These are phyloP conservation scores for Micropoecilia bifurca DNA, from an alignment of 2,797 vertebrate genomes.

Conservation along the genomic window DNA sequence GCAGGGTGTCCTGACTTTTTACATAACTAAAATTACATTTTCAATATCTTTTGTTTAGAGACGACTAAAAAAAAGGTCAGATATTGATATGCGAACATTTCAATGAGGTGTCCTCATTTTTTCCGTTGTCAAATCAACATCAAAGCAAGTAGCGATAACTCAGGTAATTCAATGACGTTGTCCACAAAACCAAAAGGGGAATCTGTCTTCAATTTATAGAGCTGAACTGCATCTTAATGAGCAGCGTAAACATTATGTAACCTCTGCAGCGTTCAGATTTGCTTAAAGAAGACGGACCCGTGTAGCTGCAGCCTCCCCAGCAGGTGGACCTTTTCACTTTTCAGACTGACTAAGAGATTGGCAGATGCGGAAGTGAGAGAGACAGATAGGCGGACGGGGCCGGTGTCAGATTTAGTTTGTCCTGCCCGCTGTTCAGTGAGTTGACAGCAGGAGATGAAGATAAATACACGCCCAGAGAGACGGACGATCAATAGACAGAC, in stretches of 20 bases:
- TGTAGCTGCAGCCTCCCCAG: conserved; percentile 25
- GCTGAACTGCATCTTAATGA: conserved; percentile 27
- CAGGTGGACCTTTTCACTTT: conserved; percentile 40
- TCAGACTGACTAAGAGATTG: conserved; percentile 20
- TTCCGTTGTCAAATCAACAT: background rate
- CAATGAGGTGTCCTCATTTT: background rate
- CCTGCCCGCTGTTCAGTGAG: conserved; percentile 15
- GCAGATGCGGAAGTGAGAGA: conserved; percentile 10
- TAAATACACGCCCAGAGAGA: conserved; percentile 29
- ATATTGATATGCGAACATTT: background rate
- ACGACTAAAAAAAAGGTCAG: background rate
- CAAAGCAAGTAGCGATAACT: background rate
- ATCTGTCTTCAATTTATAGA: background rate
- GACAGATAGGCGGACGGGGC: conserved; percentile 16
- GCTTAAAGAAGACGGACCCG: conserved; percentile 24
- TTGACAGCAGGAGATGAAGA: conserved; percentile 32
- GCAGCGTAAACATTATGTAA: conserved; percentile 24
- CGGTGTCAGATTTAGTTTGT: conserved; percentile 38
- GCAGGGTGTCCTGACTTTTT: background rate
- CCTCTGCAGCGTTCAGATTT: conserved; percentile 10
- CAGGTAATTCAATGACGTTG: background rate
- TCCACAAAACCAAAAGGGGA: background rate
- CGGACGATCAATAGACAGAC: conserved; percentile 10
- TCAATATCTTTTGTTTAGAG: background rate
- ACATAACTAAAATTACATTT: background rate